Conservation (phyloP, 2,113 vertebrate genomes). For the Eretmochelys imbricata region DNA sequence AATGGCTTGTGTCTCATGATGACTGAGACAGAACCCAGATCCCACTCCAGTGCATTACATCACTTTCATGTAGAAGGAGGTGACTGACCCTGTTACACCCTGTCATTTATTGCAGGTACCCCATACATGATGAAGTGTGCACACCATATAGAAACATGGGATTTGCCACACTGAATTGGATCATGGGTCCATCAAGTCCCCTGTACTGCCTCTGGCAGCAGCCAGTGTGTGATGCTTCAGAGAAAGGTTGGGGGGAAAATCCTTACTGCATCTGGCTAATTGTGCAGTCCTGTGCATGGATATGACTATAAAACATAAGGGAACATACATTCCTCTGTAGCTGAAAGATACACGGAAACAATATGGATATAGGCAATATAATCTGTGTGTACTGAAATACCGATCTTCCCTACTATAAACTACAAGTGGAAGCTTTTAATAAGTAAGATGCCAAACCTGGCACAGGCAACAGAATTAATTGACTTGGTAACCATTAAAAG, state of each 20-base stretch:
- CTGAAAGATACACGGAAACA: neutral
- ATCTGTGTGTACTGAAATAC: neutral
- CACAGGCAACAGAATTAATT: conserved; percentile 26
- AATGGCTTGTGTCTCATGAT: neutral
- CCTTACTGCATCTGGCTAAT: neutral
- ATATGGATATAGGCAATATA: neutral
- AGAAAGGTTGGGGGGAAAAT: neutral
- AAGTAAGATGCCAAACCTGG: conserved; percentile 53
- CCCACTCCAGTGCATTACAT: neutral
- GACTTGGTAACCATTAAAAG: conserved; percentile 55
- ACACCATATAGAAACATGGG: too few species aligned
- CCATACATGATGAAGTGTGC: neutral
- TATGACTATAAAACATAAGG: neutral
- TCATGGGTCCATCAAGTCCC: neutral
- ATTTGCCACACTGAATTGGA: neutral
- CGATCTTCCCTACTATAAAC: conserved; percentile 25
- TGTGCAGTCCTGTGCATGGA: rapidly evolving
- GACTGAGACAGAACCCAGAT: neutral
- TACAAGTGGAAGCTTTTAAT: conserved; percentile 51
- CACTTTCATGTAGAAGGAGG: rapidly evolving
- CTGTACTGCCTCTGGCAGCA: neutral
- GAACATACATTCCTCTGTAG: rapidly evolving
- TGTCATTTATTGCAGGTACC: rapidly evolving
- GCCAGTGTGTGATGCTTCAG: neutral
- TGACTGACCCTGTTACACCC: neutral